Conservation (phyloP, 2,797 vertebrate genomes). For the Prionace glauca region DNA sequence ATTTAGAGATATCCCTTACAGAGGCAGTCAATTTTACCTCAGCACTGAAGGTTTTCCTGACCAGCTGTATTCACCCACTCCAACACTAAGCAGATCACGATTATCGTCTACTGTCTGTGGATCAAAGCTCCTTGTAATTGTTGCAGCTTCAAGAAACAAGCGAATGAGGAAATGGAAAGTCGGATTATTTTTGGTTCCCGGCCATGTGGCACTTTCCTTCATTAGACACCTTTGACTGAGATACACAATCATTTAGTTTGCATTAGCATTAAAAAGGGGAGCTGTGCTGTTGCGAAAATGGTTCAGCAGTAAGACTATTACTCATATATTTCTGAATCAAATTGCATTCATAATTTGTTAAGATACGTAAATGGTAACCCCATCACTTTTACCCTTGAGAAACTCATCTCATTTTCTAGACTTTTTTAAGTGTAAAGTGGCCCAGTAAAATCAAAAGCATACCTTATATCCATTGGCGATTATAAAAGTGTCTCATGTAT, state of each 20-base stretch:
- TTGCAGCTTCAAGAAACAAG: neutral
- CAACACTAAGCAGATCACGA: neutral
- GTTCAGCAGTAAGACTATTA: neutral
- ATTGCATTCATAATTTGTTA: neutral
- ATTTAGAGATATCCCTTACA: neutral
- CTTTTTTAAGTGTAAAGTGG: neutral
- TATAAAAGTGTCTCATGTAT: neutral
- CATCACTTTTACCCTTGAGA: neutral
- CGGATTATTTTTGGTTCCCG: neutral
- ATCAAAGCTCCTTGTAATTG: neutral
- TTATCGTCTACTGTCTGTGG: neutral
- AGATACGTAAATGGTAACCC: neutral
- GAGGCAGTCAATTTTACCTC: neutral
- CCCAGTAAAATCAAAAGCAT: neutral
- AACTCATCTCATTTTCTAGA: neutral
- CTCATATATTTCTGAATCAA: neutral
- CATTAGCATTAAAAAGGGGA: neutral
- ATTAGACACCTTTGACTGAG: neutral
- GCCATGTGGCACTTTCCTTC: neutral
- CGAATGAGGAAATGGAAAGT: neutral
- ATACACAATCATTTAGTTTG: neutral
- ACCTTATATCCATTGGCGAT: neutral
- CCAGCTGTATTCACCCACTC: neutral
- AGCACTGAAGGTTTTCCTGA: neutral
- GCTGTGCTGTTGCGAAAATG: neutral